These are phyloP conservation scores for Xestia rhomboidea DNA, from an alignment of 2,888 invertebrate genomes.

Conservation along the genomic window DNA sequence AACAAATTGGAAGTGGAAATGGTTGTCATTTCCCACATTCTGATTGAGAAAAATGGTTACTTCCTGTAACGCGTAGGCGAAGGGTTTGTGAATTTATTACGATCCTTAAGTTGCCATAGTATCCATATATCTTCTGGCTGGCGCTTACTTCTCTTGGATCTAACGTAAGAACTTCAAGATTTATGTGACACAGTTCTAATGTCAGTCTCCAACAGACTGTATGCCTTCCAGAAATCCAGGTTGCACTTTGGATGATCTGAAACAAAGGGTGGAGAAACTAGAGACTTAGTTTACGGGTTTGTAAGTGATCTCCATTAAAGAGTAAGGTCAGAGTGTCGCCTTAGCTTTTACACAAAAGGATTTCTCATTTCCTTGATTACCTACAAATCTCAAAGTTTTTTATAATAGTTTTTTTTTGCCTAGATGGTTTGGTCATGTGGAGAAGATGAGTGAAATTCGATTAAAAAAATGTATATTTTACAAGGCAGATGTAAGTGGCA, in stretches of 20 bases:
- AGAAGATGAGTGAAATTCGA: too few species aligned
- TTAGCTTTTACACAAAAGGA: not conserved
- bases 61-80: slow-evolving; percentile 40
- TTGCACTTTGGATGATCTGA: not conserved
- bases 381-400: not conserved
- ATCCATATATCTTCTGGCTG: slow-evolving; percentile 47
- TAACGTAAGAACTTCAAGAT: slow-evolving; percentile 21
- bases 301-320: not conserved
- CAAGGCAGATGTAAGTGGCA: too few species aligned
- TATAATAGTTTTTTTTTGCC: too few species aligned
- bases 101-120: slow-evolving; percentile 46
- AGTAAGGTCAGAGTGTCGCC: not conserved
- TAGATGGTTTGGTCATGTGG: too few species aligned
- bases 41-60: slow-evolving; percentile 45
- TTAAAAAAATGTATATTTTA: too few species aligned
- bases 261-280: not conserved
- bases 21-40: slow-evolving; percentile 40
- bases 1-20: slow-evolving; percentile 44
- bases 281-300: not conserved
- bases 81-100: slow-evolving; percentile 61
- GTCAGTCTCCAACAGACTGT: not conserved
- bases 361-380: not conserved
- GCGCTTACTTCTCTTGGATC: slow-evolving; percentile 37
- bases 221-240: not conserved
- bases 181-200: slow-evolving; percentile 37